A percentile compares a stretch with the other conserved stretches of the same genome.
phyloP scores from a whole-genome alignment of 1,140 invertebrate genomes.

The Diorhabda elongata region DNA sequence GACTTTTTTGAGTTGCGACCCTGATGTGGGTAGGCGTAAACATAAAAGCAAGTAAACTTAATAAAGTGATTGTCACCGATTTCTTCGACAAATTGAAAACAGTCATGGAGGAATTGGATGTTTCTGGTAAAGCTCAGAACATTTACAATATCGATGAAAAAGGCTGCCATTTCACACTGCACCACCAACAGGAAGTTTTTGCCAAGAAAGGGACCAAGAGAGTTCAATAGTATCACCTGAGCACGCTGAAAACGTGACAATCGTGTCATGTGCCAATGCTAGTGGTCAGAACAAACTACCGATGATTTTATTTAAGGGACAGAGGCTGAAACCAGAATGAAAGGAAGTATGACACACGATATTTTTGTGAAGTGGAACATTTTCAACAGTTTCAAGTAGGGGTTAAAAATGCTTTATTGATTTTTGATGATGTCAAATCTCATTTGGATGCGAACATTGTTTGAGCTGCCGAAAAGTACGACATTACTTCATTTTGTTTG shows the following conservation, averaged over 20 bases:
- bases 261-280: slow-evolving; percentile 43
- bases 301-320: slow-evolving; percentile 46
- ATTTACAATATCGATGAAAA: too few species aligned
- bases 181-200: slow-evolving; percentile 40
- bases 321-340: slow-evolving; percentile 37
- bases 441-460: slow-evolving; percentile 41
- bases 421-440: not conserved
- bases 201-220: slow-evolving; percentile 35
- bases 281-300: slow-evolving; percentile 40
- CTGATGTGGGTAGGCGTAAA: too few species aligned
- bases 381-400: slow-evolving; percentile 23
- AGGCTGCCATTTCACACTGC: slow-evolving; percentile 35
- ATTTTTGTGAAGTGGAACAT: slow-evolving; percentile 43
- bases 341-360: slow-evolving; percentile 35
- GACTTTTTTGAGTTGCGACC: too few species aligned
- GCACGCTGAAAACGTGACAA: slow-evolving; percentile 43
- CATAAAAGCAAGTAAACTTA: too few species aligned
- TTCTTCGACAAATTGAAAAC: too few species aligned
- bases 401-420: too few species aligned
- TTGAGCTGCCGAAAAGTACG: slow-evolving; percentile 38
- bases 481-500: slow-evolving; percentile 25
- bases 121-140: too few species aligned
- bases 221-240: slow-evolving; percentile 31
- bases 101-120: too few species aligned
- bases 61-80: too few species aligned